phyloP scores from a whole-genome alignment of 1,140 invertebrate species.

The Macrobrachium rosenbergii region DNA sequence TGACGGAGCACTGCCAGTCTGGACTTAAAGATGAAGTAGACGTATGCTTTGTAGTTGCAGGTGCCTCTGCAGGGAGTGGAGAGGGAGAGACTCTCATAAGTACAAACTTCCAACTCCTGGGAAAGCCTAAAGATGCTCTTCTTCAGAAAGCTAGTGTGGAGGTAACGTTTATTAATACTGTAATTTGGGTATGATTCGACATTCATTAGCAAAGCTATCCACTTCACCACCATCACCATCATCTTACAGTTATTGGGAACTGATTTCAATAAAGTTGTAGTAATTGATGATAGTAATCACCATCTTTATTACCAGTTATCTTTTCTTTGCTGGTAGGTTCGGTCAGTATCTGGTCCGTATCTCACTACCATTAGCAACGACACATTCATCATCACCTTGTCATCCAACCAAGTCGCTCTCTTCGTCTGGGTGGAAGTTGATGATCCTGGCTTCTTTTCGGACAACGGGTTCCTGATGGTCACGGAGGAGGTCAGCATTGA shows the following conservation, averaged over 20 bases:
- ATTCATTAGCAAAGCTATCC: too few species aligned
- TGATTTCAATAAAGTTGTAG: not conserved
- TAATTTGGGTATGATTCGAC: not conserved
- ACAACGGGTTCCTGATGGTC: constrained; percentile 66
- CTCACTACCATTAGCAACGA: constrained; percentile 18
- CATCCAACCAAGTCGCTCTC: constrained; percentile 50
- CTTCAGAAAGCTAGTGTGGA: constrained; percentile 35
- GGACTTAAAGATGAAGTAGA: constrained; percentile 30
- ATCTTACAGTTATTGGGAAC: not conserved
- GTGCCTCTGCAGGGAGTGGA: not conserved
- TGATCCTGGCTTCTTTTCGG: constrained; percentile 56
- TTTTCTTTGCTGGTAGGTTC: not conserved
- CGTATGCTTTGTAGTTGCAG: constrained; percentile 39
- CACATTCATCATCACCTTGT: constrained; percentile 64
- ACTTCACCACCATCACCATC: not conserved
- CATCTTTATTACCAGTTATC: not conserved
- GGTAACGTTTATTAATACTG: not conserved
- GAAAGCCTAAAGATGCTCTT: constrained; percentile 55
- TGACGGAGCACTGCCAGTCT: not conserved
- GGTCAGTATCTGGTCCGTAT: constrained; percentile 4
- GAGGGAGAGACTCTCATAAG: not conserved
- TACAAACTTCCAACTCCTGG: constrained; percentile 49
- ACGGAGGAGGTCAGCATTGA: constrained; percentile 68
- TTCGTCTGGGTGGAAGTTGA: constrained; percentile 64
- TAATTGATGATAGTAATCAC: not conserved